Evolutionary conservation across 2,797 vertebrate genomes (phyloP).

Genomic region (Gadopsis marmoratus): DNA sequence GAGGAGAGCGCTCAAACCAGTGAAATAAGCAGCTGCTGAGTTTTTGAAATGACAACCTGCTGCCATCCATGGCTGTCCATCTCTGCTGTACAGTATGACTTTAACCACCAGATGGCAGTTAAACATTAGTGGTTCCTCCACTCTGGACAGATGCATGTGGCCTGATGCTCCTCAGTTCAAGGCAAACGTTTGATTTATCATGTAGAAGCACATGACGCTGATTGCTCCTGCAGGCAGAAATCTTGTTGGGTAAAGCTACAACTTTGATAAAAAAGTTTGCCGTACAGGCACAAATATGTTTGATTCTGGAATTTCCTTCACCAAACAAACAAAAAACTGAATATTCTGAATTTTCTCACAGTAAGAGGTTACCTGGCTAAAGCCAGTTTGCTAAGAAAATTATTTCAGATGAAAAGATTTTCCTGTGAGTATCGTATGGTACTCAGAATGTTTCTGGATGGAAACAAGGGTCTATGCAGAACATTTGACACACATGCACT

Average conservation of each 20-base stretch:
- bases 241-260: background rate
- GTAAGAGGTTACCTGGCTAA: background rate
- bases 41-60: background rate
- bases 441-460: background rate
- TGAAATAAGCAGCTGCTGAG: background rate
- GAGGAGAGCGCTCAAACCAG: background rate
- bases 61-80: accelerated
- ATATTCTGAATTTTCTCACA: background rate
- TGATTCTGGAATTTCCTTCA: background rate
- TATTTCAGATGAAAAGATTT: background rate
- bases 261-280: background rate
- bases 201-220: background rate
- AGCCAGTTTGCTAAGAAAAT: background rate
- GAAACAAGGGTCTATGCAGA: background rate
- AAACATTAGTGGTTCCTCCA: conserved; percentile 7
- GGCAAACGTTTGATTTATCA: conserved; percentile 10
- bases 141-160: background rate
- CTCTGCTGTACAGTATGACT: background rate
- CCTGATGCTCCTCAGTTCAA: background rate
- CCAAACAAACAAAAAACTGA: background rate
- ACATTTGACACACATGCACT: background rate
- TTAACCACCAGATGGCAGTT: conserved; percentile 70
- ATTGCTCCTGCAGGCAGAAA: background rate
- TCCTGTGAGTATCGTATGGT: background rate
- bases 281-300: background rate